phyloP scores from a whole-genome alignment of 1,140 invertebrate species.

The Medauroidea extradentata region DNA sequence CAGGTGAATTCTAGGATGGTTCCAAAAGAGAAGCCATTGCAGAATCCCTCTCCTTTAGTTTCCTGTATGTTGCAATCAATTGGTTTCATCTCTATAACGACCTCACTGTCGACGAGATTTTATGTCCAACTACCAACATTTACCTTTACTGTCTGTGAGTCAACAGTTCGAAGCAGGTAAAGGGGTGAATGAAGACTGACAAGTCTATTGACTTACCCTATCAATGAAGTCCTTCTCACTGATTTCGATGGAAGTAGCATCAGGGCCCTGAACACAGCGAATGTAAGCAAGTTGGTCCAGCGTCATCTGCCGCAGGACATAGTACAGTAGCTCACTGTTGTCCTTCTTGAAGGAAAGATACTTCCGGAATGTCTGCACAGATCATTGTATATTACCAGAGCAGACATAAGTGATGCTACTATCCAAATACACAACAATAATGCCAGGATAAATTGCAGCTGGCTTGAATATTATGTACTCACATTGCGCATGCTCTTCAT shows the following conservation, averaged over 20 bases:
- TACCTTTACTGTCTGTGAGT: no score
- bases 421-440: not conserved
- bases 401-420: not conserved
- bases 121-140: no score
- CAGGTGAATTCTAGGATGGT: no score
- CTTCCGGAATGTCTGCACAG: conserved; percentile 80
- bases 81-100: no score
- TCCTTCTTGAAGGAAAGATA: conserved; percentile 94
- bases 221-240: conserved; percentile 88
- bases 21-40: no score
- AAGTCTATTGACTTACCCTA: conserved; percentile 57
- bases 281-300: conserved; percentile 88
- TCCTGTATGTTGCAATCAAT: no score
- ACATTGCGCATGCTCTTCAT: conserved; percentile 95
- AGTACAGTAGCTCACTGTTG: conserved; percentile 93
- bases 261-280: conserved; percentile 70
- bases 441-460: no score
- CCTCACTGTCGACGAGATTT: no score
- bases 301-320: conserved; percentile 89
- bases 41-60: no score
- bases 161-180: not conserved
- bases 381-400: not conserved
- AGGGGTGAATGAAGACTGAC: no score
- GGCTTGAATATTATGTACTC: no score
- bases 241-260: conserved; percentile 75